Evolutionary conservation across 2,888 invertebrate genomes (phyloP), one percentile per base, ranked within the genome.

Genomic region (Oasisia sp.): DNA sequence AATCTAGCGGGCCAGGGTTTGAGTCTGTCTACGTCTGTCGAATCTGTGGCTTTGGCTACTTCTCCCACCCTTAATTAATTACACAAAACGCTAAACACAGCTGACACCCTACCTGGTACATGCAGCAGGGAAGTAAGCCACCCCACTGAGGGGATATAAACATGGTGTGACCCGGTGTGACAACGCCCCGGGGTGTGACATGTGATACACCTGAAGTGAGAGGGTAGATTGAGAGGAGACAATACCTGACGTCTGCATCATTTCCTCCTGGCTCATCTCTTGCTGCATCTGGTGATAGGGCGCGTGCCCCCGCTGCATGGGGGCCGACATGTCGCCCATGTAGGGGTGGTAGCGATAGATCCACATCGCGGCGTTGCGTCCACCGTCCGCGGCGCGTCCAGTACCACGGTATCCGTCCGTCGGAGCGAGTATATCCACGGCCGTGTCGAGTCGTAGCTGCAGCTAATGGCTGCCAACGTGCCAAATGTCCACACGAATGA

Each of bases 301-400:
- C 19, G 74, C 27, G 74, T 74, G 74, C n/a, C 74, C 74, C 74
- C 74, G 14, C n/a, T 74, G 74, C 27, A 74, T 27, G 74, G 74
- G 74, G 74, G 74, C 27, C 74, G 74, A 19, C 74, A 74, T 74
- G 74, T 74, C 74, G 27, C 74, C 74, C 74, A 74, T 74, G 74
- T 74, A 74, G 7, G 74, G 74, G 74, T 74, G 74, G n/a, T 74
- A 74, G 74, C 74, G 74, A n/a, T 74, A 74, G 74, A 74, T 74
- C 74, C 74, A 74, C 74, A 74, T 74, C 74, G 74, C 27, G 0
- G 74, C 27, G 74, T 27, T 27, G 7, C 74, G 5, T n/a, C n/a
- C 14, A n/a, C 27, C 1, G 50, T 50, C 50, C 50, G 14, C 50
- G 14, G 50, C 50, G 14, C 9, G 7, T 74, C 27, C 27, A 74